Evolutionary conservation across 92 coral and sea anemone genomes (phyloP), one percentile per base, ranked within the genome.

Genomic region (Chrysogorgia sp.): DNA sequence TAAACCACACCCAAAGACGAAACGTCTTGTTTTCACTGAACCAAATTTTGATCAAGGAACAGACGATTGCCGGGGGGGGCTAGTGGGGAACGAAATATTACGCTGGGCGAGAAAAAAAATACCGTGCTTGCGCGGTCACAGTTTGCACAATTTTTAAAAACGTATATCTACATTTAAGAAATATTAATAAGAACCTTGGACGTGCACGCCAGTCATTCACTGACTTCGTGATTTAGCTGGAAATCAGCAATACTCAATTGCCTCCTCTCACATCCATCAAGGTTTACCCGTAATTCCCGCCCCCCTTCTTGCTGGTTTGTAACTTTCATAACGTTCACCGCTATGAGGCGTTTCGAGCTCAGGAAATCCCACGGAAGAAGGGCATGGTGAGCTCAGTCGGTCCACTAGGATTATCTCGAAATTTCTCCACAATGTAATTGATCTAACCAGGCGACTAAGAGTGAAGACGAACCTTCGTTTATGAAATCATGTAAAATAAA

Each of bases 91-190:
- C 10, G 22, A 72, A 13, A 72, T 34, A 32, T 72, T 72, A 72
- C 79, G 79, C 79, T 56, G 79, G 79, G 43, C 79, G 79, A 21
- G n/a, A n/a, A n/a, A n/a, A 53, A 69, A 52, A 34, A 45, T 23
- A 19, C 79, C 79, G 79, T 56, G 79, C 79, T 31, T 72, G 79
- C 79, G 79, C 79, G 79, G 79, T 72, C 19, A 19, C 63, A 23
- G 63, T 55, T 72, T 72, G 79, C 64, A 53, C 65, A 72, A 72
- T 72, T 72, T 72, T 72, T 72, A 72, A 65, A 72, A 58, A 72
- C 79, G 49, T 50, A 69, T 47, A 69, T 43, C 58, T 72, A 72
- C 58, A 34, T 53, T 72, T 37, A 56, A 53, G 50, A 53, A 48
- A 72, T 72, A 72, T 72, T 50, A 71, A 65, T 41, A 37, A 69